Base-by-base conservation (phyloP, 2,888 invertebrate genomes). In the Atrina japonica region DNA sequence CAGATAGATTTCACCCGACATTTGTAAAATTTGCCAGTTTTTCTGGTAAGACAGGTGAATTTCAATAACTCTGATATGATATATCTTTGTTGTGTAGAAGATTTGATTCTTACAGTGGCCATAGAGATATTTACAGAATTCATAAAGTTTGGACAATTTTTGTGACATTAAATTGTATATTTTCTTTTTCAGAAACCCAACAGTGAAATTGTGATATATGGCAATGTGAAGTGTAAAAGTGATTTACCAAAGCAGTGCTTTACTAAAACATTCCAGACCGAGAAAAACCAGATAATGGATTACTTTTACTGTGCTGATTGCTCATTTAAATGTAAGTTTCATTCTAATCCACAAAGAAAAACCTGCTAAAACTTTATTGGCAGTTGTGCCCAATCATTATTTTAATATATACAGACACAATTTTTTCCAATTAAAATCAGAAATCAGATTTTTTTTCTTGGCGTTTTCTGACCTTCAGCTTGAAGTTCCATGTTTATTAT, bases 271-370 rank as follows among this genome's bases (percentile, higher is more conserved):
- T 87, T 83, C 63, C 76, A 83, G 40, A 77, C 77, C 30, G 79
- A 72, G 1, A 74, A 73, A 16, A 56, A 69, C 1, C 77, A 79
- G 35, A 74, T 77, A 3, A 83, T 87, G 9, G 88, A 88, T 70
- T 88, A 88, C 70, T 88, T 86, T 70, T 77, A 82, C n/a, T 88
- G 88, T 73, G 72, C 79, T 53, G 73, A 79, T 21, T 88, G 88
- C 71, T 71, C 73, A 29, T 83, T 87, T 59, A 87, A 88, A 69
- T 88, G 88, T 88, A 77, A 82, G 84, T 78, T 43, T 21, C 11
- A n/a, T 3, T 27, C 3, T 53, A 18, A 7, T 3, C 18, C 11
- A 2, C 2, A 14, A 49, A 11, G 11, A n/a, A 23, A 9, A 3
- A 16, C n/a, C 25, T 14, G 23, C 3, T 49, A 18, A 11, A 21